Conservation (phyloP, 2,113 vertebrate genomes). For the Catharus minimus region DNA sequence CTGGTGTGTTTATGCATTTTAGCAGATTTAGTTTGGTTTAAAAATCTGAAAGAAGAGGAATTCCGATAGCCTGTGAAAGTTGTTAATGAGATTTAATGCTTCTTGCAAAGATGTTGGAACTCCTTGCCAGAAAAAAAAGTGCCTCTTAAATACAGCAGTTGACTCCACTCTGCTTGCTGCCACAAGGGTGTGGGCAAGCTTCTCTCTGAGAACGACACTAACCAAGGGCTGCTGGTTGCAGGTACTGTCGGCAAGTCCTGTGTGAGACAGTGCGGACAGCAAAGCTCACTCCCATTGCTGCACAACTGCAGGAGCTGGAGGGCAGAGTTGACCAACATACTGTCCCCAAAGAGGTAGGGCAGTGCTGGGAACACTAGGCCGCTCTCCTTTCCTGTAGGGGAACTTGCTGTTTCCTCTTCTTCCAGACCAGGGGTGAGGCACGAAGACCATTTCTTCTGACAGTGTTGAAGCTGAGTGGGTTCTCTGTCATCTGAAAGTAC, state of each 20-base stretch:
- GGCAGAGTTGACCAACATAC: slow-evolving; percentile 89
- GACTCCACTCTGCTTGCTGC: neutral
- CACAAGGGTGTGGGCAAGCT: neutral
- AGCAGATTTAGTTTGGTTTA: neutral
- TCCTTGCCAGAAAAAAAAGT: neutral
- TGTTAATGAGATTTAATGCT: neutral
- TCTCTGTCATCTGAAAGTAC: neutral
- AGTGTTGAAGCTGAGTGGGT: neutral
- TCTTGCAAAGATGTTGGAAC: neutral
- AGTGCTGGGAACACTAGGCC: neutral
- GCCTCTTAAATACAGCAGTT: neutral
- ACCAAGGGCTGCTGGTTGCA: slow-evolving; percentile 51
- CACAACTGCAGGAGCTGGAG: slow-evolving; percentile 90
- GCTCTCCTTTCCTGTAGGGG: neutral
- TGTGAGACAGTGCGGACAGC: slow-evolving; percentile 92
- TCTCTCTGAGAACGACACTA: neutral
- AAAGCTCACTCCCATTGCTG: slow-evolving; percentile 91
- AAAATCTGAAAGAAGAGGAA: neutral
- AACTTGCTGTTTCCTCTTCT: neutral
- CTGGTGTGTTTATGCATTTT: neutral
- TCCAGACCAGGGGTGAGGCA: neutral
- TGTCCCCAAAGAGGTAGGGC: slow-evolving; percentile 91
- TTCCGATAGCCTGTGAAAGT: neutral
- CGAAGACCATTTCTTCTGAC: neutral
- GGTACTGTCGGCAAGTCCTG: slow-evolving; percentile 91